phyloP scores from a whole-genome alignment of 2,888 invertebrate genomes.

The Platycnemis pennipes region DNA sequence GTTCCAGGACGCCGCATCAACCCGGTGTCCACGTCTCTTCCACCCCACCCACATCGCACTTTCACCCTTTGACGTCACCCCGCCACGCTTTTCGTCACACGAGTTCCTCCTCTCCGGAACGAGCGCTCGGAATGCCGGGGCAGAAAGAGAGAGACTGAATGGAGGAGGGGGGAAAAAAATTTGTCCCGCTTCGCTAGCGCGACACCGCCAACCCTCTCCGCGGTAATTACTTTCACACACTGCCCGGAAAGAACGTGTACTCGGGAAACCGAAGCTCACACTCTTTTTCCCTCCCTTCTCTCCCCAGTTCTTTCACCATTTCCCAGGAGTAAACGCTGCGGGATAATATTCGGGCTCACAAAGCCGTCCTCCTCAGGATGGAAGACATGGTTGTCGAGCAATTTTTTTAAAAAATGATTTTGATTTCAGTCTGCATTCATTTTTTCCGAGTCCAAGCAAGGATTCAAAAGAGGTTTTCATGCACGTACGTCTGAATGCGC shows the following conservation, averaged over 20 bases:
- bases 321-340: background rate
- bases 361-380: background rate
- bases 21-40: too few relatives aligned
- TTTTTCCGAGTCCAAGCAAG: background rate
- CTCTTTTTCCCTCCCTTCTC: background rate
- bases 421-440: background rate
- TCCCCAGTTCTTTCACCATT: background rate
- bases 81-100: background rate
- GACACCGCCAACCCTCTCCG: background rate
- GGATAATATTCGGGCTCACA: background rate
- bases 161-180: background rate
- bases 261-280: background rate
- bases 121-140: background rate
- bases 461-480: background rate
- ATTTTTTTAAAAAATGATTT: too few relatives aligned
- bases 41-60: background rate
- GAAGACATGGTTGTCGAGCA: too few relatives aligned
- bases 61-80: background rate
- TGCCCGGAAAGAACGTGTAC: background rate
- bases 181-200: background rate
- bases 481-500: too few relatives aligned
- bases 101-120: background rate
- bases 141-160: background rate
- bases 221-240: constrained; percentile 18
- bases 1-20: too few relatives aligned